Percentiles rank a stretch among this genome's conserved stretches.
These are phyloP conservation scores for Drosophila anceps DNA, from an alignment of 2,888 invertebrate genomes.

Conservation along the genomic window DNA sequence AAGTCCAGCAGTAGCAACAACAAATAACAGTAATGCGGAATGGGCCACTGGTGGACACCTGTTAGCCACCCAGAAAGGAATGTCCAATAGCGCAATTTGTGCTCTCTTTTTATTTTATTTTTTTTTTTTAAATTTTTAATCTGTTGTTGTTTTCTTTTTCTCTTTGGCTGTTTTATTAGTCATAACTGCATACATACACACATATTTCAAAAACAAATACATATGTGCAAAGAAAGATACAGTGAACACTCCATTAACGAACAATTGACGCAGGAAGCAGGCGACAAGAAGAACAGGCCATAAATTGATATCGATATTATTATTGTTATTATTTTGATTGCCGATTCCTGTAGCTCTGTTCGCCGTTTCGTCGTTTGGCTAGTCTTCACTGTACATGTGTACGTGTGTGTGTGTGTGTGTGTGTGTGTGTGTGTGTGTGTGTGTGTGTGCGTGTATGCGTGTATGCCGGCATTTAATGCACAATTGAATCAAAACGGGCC, in stretches of 20 bases:
- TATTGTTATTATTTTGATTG: background rate
- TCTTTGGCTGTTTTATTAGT: constrained; percentile 13
- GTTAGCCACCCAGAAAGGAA: constrained; percentile 44
- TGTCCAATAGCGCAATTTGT: constrained; percentile 37
- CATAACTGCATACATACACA: constrained; percentile 24
- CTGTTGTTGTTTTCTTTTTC: background rate
- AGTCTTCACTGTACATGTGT: background rate
- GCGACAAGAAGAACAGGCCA: too few species aligned
- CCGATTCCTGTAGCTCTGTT: too few species aligned
- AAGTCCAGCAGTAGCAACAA: constrained; percentile 23
- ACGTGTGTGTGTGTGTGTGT: too few species aligned
- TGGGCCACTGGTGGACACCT: constrained; percentile 48
- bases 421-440: too few species aligned
- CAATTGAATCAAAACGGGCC: constrained; percentile 26
- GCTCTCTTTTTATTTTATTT: background rate
- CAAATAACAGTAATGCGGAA: constrained; percentile 17
- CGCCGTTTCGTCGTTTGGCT: too few species aligned
- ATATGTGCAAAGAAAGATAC: constrained; percentile 7
- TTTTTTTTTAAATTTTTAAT: background rate
- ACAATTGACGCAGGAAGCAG: background rate
- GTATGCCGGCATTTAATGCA: constrained; percentile 33
- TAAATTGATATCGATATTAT: too few species aligned
- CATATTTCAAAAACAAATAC: too few species aligned
- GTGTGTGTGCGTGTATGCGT: background rate
- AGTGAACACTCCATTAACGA: background rate